phyloP scores from a whole-genome alignment of 2,888 invertebrate species.

The Dynastes grantii region DNA sequence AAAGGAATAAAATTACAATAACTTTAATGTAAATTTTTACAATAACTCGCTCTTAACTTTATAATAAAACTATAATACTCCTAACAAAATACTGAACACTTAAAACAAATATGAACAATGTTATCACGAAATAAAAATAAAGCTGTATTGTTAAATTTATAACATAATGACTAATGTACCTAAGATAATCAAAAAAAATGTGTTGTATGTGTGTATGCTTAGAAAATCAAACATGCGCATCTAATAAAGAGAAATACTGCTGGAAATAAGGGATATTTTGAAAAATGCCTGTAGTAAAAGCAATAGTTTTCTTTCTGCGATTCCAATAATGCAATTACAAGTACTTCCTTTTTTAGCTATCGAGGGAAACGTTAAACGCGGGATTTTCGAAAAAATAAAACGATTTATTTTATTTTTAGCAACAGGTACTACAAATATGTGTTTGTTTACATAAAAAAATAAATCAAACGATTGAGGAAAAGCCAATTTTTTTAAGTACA shows the following conservation, averaged over 20 bases:
- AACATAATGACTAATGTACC: conserved; percentile 16
- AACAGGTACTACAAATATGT: conserved; percentile 26
- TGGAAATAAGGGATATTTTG: neutral
- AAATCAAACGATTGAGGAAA: neutral
- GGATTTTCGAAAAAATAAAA: neutral
- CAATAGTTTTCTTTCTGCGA: neutral
- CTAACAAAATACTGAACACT: conserved; percentile 43
- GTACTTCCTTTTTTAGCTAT: neutral
- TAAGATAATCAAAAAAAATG: neutral
- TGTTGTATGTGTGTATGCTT: conserved; percentile 1
- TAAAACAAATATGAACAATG: conserved; percentile 33
- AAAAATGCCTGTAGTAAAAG: conserved; percentile 8
- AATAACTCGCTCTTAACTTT: conserved; percentile 36
- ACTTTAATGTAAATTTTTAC: conserved; percentile 51
- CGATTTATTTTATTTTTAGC: conserved; percentile 19
- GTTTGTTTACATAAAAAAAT: neutral
- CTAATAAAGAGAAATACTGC: neutral
- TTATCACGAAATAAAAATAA: conserved; percentile 38
- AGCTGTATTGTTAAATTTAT: conserved; percentile 18
- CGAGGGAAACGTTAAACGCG: neutral
- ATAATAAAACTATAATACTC: conserved; percentile 40
- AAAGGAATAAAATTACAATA: conserved; percentile 44
- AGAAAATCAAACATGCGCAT: neutral
- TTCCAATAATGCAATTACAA: neutral
- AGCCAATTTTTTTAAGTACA: conserved; percentile 23